Conservation (phyloP, 2,113 vertebrate species). For the Aldabrachelys gigantea region DNA sequence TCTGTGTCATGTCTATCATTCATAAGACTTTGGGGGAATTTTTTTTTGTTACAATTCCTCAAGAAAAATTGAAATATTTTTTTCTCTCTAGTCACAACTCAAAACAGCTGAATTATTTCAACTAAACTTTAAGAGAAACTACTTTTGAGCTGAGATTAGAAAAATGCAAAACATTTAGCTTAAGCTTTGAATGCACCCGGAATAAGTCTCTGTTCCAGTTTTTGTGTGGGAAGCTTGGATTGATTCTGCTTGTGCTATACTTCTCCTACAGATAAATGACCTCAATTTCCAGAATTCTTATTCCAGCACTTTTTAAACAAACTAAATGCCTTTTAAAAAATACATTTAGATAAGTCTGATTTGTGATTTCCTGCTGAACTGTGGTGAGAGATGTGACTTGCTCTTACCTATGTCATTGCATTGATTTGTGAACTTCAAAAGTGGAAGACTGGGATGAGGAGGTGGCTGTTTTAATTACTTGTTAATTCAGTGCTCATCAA, state of each 20-base stretch:
- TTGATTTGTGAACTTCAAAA: background rate
- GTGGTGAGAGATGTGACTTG: background rate
- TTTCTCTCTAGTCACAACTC: background rate
- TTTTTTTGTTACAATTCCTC: background rate
- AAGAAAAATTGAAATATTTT: background rate
- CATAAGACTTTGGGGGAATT: background rate
- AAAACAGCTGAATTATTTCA: background rate
- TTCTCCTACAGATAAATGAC: background rate
- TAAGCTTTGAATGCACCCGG: background rate
- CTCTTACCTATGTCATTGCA: background rate
- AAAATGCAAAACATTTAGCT: background rate
- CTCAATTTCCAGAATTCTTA: background rate
- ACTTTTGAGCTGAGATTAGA: background rate
- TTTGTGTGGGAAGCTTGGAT: background rate
- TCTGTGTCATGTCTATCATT: background rate
- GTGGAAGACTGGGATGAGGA: background rate
- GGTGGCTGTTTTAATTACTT: background rate
- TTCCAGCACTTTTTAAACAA: background rate
- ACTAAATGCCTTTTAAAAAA: background rate
- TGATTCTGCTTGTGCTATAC: background rate
- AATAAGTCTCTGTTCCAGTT: background rate
- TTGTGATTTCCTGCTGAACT: background rate
- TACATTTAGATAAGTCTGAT: background rate
- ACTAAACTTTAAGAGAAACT: slow-evolving; percentile 13
- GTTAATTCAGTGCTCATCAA: background rate